Conservation (phyloP, 1,140 invertebrate genomes). For the Anastrepha obliqua region DNA sequence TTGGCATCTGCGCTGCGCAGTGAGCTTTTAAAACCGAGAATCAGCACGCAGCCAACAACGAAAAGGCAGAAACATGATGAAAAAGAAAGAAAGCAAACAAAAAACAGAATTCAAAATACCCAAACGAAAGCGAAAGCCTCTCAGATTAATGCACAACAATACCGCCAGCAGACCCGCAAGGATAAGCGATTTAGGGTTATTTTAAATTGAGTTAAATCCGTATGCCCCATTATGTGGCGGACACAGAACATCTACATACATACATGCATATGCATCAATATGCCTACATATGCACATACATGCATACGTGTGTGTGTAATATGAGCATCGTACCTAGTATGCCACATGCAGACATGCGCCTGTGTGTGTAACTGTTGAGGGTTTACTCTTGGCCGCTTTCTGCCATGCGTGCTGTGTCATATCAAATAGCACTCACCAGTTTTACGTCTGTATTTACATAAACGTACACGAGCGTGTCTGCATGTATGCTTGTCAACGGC, state of each 20-base stretch:
- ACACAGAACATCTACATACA: neutral
- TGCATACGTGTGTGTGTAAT: neutral
- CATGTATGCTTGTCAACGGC: neutral
- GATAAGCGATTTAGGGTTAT: conserved; percentile 46
- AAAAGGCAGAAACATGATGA: neutral
- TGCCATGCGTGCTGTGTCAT: conserved; percentile 17
- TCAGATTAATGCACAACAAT: conserved; percentile 1
- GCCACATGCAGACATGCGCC: neutral
- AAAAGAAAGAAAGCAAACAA: neutral
- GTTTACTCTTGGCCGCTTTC: neutral
- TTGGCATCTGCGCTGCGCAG: conserved; percentile 30
- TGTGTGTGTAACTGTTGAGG: neutral
- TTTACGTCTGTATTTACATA: neutral
- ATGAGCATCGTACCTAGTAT: neutral
- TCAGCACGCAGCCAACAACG: neutral
- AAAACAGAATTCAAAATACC: neutral
- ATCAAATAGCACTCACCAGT: conserved; percentile 23
- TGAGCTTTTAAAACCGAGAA: neutral
- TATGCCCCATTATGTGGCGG: conserved; percentile 14
- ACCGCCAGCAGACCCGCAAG: neutral
- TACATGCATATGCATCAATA: neutral
- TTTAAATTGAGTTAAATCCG: conserved; percentile 45
- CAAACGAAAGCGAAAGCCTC: conserved; percentile 19
- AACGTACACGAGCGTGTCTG: neutral
- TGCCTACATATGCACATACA: neutral